Evolutionary conservation across 2,797 vertebrate species (phyloP).

Genomic region (Myotis myotis): DNA sequence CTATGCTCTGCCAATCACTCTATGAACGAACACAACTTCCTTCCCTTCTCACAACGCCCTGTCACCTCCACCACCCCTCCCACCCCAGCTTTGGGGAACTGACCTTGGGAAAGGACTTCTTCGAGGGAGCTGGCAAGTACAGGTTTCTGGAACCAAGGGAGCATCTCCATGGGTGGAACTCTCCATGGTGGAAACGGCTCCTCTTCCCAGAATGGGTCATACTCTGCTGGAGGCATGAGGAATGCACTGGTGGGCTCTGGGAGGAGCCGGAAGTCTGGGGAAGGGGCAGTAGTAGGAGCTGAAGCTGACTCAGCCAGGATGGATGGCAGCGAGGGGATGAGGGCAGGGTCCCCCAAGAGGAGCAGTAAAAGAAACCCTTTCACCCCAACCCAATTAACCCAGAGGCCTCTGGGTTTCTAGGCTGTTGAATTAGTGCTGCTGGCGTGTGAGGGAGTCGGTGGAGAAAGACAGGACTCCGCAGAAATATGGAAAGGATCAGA

Average conservation of each 20-base stretch:
- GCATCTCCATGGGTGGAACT: neutral
- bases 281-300: neutral
- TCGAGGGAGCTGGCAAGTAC: neutral
- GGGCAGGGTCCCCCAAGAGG: neutral
- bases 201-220: conserved; percentile 50
- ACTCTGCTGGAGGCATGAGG: conserved; percentile 37
- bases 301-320: neutral
- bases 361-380: neutral
- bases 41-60: neutral
- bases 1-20: neutral
- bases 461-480: neutral
- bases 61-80: neutral
- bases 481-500: neutral
- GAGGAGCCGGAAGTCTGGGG: neutral
- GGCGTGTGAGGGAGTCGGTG: neutral
- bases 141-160: neutral
- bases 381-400: no score
- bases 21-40: neutral
- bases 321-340: neutral
- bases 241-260: neutral
- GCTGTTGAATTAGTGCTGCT: neutral
- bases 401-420: neutral
- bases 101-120: conserved; percentile 46
- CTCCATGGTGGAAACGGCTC: neutral
- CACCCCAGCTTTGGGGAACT: neutral